Evolutionary conservation across 2,888 invertebrate genomes (phyloP), one percentile per base, ranked within the genome.

Genomic region (Plemyria rubiginata): DNA sequence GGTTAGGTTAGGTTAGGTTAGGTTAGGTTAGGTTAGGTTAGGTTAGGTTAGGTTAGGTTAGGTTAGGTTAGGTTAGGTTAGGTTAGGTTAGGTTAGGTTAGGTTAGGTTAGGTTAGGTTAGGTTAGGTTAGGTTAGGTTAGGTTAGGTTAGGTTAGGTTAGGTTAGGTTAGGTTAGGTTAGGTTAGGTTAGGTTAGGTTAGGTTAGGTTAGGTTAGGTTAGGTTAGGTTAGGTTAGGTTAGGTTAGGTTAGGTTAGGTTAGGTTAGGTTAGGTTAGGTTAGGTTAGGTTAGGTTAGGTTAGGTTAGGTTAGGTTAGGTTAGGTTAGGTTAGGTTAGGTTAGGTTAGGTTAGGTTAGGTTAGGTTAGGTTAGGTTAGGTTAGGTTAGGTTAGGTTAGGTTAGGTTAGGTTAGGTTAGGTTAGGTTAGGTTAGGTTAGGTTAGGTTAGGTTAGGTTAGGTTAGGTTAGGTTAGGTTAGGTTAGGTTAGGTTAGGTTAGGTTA

Each of bases 341-440:
- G 41, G 41, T 41, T 41, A 41, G 41, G 41, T 41, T 41, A 41
- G 41, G 41, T 41, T 41, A 41, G 41, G 41, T 41, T 41, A 41
- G 41, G 41, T 41, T 41, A 41, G 41, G 41, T 41, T 41, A 41
- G 41, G 41, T 41, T 41, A 41, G 41, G 41, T 41, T 41, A 41
- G 41, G 41, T 41, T 41, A 41, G 41, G 41, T 41, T 41, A 41
- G 41, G 41, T 41, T 41, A 41, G 41, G 41, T 41, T 41, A 41
- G 40, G 40, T 41, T 41, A 41, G 40, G 40, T 41, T 41, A 41
- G 13, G 41, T 41, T 41, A 41, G 41, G 41, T 41, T 41, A 41
- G 62, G 41, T 41, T 41, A 41, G 41, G 41, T 41, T 41, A 41
- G 41, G 41, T 41, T 41, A 41, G 41, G 41, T 41, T 41, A 41